Evolutionary conservation across 2,797 vertebrate species (phyloP), one percentile per base, ranked within the genome.

Genomic region (Ctenopoma multispine): DNA sequence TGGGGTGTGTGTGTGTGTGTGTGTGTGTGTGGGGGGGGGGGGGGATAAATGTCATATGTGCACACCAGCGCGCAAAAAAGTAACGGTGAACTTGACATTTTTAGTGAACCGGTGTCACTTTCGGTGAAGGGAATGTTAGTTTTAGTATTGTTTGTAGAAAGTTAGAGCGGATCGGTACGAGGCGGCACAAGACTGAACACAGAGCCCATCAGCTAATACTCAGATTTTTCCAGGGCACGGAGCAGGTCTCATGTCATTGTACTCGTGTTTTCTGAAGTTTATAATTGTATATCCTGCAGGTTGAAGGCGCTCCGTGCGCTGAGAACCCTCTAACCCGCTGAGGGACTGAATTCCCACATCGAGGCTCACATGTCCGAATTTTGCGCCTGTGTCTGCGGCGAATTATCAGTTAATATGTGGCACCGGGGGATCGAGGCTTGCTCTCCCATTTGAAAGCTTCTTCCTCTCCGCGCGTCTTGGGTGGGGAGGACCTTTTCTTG

Each of bases 1-100:
- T 13, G 36, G 15, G 40, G 40, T 41, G 40, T 41, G 40, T 41
- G 40, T 41, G 36, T 38, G 36, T 38, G 29, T 31, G 29, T 31
- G 36, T 34, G 36, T 38, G 36, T 38, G 10, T 13, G 12, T 8
- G 31, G 31, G 7, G 1, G 10, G 31, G 0, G 83, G 88, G 61
- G 90, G 88, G 89, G 59, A 64, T 90, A 89, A 91, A 92, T 94
- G 93, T 94, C 93, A 92, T 85, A 83, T 78, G 81, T 75, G 64
- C 58, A 68, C 63, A 79, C 79, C 60, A 76, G 77, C 49, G 72
- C 79, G 59, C 72, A 79, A 66, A n/a, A 20, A 13, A 50, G 46
- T 76, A 63, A 77, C 68, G 63, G 60, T 41, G 59, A 82, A 73
- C 83, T 55, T 34, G 68, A 43, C 70, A 29, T 70, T 72, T 67